Base-by-base conservation (phyloP, 2,888 invertebrate species). In the Drosophila acutilabella region DNA sequence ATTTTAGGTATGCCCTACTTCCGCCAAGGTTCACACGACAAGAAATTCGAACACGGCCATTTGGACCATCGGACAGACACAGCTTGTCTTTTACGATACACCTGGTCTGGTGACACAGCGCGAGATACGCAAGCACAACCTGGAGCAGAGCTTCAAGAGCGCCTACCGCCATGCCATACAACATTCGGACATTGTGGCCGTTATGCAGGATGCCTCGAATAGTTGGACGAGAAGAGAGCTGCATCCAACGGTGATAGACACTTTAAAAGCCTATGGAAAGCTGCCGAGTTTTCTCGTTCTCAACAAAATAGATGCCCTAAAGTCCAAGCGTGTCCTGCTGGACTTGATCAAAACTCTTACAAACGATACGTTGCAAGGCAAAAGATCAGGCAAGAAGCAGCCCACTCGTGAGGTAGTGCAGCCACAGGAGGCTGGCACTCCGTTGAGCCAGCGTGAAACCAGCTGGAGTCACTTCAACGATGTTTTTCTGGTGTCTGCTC, bases 11-110 rank as follows among this genome's bases (percentile, higher is more conserved):
- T 98, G 98, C 91, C 96, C 98, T 10, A 95, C 97, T 5, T 98
- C 98, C 0, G 95, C 94, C 45, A 98, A 98, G 93, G 97, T 98
- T 42, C 98, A 99, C 88, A 98, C 98, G 11, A 98, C 98, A 0
- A 94, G 96, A 71, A 94, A 93, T 72, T 94, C 95, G 74, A 94
- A 95, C 2, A 93, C 94, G 82, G 97, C 96, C 3, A 94, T 98
- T 81, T 95, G 94, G 81, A 95, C 95, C 42, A 93, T 95, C 71
- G 95, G 94, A n/a, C 93, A 96, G 68, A 96, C 96, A 1, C 99
- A 99, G 93, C 94, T 99, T 41, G 94, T 98, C 38, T 97, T 99
- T 90, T 93, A 98, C 30, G 99, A 99, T 90, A 98, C 98, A 4
- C 99, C 99, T 2, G 99, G 99, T 26, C 92, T 98, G 38, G 95